Conservation (phyloP, 2,888 invertebrate genomes). For the Cactoblastis cactorum region DNA sequence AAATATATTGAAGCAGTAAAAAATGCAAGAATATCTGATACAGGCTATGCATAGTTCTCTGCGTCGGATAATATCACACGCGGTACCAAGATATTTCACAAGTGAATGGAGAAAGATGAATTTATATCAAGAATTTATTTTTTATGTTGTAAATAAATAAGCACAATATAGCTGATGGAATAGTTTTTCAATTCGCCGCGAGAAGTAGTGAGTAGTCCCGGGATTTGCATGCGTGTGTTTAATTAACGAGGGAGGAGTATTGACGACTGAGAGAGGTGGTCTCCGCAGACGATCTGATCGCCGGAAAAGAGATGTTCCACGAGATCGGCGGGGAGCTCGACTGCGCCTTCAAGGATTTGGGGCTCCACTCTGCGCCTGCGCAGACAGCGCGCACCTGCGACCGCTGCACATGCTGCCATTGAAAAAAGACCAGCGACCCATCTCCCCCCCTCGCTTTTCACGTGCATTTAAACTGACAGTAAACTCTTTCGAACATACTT, state of each 20-base stretch:
- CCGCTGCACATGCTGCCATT: slow-evolving; percentile 71
- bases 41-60: neutral
- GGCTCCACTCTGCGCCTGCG: slow-evolving; percentile 40
- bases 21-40: neutral
- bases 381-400: slow-evolving; percentile 44
- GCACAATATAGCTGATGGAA: slow-evolving; percentile 72
- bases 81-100: neutral
- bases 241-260: slow-evolving; percentile 14
- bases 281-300: slow-evolving; percentile 88
- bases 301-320: slow-evolving; percentile 94
- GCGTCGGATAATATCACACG: neutral
- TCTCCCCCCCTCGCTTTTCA: slow-evolving; percentile 29
- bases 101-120: neutral
- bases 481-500: slow-evolving; percentile 27
- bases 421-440: slow-evolving; percentile 25
- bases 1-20: neutral
- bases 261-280: slow-evolving; percentile 45
- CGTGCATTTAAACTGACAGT: slow-evolving; percentile 60
- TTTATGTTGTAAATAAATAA: slow-evolving; percentile 52
- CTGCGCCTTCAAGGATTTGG: slow-evolving; percentile 88
- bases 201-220: slow-evolving; percentile 18
- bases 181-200: slow-evolving; percentile 38
- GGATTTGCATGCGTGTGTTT: slow-evolving; percentile 45
- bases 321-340: slow-evolving; percentile 95
- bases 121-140: slow-evolving; percentile 32